These are phyloP conservation scores for Brachymystax lenok DNA, from an alignment of 2,797 vertebrate species.

Conservation along the genomic window DNA sequence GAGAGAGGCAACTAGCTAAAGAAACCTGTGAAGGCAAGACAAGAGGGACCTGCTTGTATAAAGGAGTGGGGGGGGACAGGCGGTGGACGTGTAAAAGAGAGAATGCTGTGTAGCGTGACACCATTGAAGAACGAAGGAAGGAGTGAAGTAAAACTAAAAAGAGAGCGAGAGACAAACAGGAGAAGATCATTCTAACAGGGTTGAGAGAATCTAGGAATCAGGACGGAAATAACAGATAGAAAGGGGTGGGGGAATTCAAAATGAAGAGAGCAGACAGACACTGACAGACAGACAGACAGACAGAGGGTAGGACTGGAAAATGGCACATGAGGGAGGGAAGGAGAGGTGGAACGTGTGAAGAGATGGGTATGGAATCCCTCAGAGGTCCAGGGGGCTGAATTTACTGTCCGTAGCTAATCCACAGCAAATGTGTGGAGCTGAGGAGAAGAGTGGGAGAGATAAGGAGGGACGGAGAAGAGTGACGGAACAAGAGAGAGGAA, in stretches of 20 bases:
- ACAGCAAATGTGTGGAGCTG: slow-evolving; percentile 77
- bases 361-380: slow-evolving; percentile 73
- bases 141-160: slow-evolving; percentile 53
- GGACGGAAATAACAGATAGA: slow-evolving; percentile 69
- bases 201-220: slow-evolving; percentile 65
- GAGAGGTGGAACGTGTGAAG: slow-evolving; percentile 77
- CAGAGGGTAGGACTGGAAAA: slow-evolving; percentile 1
- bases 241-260: slow-evolving; percentile 54
- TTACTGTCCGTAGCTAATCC: slow-evolving; percentile 81
- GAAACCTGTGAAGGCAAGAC: slow-evolving; percentile 74
- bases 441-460: slow-evolving; percentile 37
- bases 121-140: slow-evolving; percentile 60
- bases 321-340: slow-evolving; percentile 33
- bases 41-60: slow-evolving; percentile 38
- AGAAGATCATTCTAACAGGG: slow-evolving; percentile 69
- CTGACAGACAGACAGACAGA: slow-evolving; percentile 46
- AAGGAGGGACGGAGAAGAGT: slow-evolving; percentile 32
- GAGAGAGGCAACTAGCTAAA: slow-evolving; percentile 47
- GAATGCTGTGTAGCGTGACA: slow-evolving; percentile 74
- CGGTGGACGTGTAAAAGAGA: slow-evolving; percentile 51
- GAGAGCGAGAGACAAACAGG: slow-evolving; percentile 32
- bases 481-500: slow-evolving; percentile 54
- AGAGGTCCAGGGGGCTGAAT: slow-evolving; percentile 72
- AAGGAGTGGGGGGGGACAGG: slow-evolving; percentile 17
- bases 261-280: slow-evolving; percentile 37